Base-by-base conservation (phyloP, 2,797 vertebrate genomes). In the Myoxocephalus aenaeus region DNA sequence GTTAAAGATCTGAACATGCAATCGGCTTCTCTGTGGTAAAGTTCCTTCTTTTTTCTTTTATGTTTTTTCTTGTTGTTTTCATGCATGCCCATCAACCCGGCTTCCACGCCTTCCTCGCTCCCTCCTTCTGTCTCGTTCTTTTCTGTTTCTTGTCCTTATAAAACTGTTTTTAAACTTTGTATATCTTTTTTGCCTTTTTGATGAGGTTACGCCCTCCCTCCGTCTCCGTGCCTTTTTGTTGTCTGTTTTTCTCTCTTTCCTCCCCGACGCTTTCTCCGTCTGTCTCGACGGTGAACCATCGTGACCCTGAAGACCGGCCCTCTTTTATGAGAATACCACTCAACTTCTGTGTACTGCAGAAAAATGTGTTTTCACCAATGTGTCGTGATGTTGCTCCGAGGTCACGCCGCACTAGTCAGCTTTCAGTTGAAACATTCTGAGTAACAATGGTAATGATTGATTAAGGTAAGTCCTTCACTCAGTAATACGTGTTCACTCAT, bases 121-220 rank as follows among this genome's bases (percentile, higher is more conserved):
- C 70, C 48, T 81, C 82, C 74, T 46, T 83, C 76, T n/a, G 75
- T 82, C 87, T 89, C 83, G 74, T 80, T 92, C 84, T 77, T 80
- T 72, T 79, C 77, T 74, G 70, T 69, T 82, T 87, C 85, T 87
- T 84, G 70, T 90, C 87, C 90, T 90, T 86, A 91, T 92, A 92
- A 94, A 93, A 89, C 81, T 81, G 85, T 89, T 92, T 92, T 93
- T 89, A 89, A 90, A 84, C 85, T 86, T 68, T 86, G 87, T 83
- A 73, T 83, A 90, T 92, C 86, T 87, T 85, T 84, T 86, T 79
- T 38, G 57, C 58, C 77, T 67, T 84, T 91, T 91, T 90, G 84
- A 93, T 90, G 91, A 92, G 90, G 92, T 91, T 92, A 89, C 70
- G 61, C 70, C 42, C 76, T 77, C 79, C 81, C 77, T 86, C 72